Percentiles rank a stretch among this genome's conserved stretches.
Evolutionary conservation across 2,797 vertebrate species (phyloP).

Genomic region (Setipinna tenuifilis): DNA sequence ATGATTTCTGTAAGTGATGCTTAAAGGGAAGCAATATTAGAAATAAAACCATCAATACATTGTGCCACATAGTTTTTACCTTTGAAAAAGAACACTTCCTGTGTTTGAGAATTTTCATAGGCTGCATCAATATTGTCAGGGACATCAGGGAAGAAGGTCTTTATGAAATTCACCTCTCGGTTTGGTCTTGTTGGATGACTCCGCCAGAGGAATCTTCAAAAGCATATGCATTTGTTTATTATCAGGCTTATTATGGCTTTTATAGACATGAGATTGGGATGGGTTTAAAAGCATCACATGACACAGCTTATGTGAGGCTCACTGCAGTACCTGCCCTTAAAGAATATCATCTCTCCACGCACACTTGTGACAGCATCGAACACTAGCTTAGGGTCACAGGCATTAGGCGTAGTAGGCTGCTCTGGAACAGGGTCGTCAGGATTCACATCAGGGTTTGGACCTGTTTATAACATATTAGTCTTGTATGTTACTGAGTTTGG

Average conservation of each 20-base stretch:
- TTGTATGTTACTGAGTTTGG: slow-evolving; percentile 30
- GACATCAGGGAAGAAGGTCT: slow-evolving; percentile 73
- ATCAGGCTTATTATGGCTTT: not conserved
- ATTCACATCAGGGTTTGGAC: slow-evolving; percentile 42
- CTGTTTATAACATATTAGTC: slow-evolving; percentile 49
- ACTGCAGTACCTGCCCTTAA: slow-evolving; percentile 77
- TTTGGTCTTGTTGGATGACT: slow-evolving; percentile 61
- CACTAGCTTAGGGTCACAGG: slow-evolving; percentile 67
- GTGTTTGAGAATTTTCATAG: slow-evolving; percentile 72
- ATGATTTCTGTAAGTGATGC: slow-evolving; percentile 77
- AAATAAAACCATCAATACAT: not conserved
- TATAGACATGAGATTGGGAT: not conserved
- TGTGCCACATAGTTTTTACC: slow-evolving; percentile 59
- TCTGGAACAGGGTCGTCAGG: slow-evolving; percentile 53
- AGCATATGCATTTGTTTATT: slow-evolving; percentile 19
- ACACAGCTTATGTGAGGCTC: not conserved
- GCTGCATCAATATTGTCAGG: slow-evolving; percentile 77
- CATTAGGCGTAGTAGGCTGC: slow-evolving; percentile 51
- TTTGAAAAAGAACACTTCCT: slow-evolving; percentile 78
- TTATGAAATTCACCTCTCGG: slow-evolving; percentile 70
- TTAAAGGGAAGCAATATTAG: slow-evolving; percentile 51
- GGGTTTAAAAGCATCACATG: not conserved
- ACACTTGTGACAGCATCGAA: slow-evolving; percentile 76
- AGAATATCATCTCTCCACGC: slow-evolving; percentile 76
- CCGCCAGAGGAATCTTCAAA: slow-evolving; percentile 75